These are phyloP conservation scores for Hyposmocoma kahamanoa DNA, from an alignment of 1,140 invertebrate species.

Conservation along the genomic window DNA sequence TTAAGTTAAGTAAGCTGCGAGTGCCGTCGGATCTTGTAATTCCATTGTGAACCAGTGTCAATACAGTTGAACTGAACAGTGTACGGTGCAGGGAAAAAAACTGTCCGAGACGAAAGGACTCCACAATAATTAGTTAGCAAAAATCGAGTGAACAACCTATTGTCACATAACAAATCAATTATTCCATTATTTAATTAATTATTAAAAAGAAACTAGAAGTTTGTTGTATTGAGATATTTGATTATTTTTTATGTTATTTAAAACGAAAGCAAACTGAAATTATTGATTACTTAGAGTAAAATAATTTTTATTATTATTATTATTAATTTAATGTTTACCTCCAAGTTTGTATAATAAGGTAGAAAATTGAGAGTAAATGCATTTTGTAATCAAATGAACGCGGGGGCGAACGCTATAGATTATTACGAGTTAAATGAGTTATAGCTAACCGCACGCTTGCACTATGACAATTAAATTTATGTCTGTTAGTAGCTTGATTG, in stretches of 20 bases:
- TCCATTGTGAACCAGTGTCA: slow-evolving; percentile 36
- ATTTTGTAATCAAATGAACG: slow-evolving; percentile 26
- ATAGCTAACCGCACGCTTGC: slow-evolving; percentile 45
- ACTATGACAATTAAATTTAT: no score
- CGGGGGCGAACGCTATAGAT: neutral
- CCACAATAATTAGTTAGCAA: slow-evolving; percentile 37
- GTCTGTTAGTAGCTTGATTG: neutral
- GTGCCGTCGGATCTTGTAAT: slow-evolving; percentile 42
- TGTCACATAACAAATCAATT: slow-evolving; percentile 61
- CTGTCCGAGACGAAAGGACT: slow-evolving; percentile 3
- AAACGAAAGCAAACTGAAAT: slow-evolving; percentile 25
- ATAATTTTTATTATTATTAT: slow-evolving; percentile 43
- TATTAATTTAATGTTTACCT: slow-evolving; percentile 55
- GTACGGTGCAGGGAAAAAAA: slow-evolving; percentile 16
- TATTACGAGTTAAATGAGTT: slow-evolving; percentile 19
- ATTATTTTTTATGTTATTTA: slow-evolving; percentile 63
- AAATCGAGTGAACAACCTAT: slow-evolving; percentile 28
- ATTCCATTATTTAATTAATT: slow-evolving; percentile 66
- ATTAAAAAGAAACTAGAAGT: slow-evolving; percentile 32
- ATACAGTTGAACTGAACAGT: slow-evolving; percentile 19
- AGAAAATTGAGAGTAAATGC: slow-evolving; percentile 35
- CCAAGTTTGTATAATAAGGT: slow-evolving; percentile 52
- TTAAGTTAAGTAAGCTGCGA: slow-evolving; percentile 59
- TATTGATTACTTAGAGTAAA: slow-evolving; percentile 59
- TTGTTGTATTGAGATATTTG: slow-evolving; percentile 58